phyloP scores from a whole-genome alignment of 2,113 vertebrate genomes.

The Strigops habroptila region DNA sequence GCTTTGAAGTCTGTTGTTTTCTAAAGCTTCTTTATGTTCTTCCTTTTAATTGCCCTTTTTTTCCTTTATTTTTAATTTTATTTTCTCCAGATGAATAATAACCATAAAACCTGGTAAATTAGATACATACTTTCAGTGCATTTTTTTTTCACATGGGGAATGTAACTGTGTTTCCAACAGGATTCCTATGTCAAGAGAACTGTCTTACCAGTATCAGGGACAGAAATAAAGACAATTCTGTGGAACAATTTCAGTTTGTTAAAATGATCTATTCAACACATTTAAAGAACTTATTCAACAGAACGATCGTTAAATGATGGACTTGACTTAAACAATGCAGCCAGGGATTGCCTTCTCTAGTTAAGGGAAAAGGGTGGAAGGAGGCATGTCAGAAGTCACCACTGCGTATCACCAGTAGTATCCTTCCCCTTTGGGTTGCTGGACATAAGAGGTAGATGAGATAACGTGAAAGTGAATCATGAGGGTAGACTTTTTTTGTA shows the following conservation, averaged over 20 bases:
- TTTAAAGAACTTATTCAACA: neutral
- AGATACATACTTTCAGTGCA: neutral
- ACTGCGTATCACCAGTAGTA: neutral
- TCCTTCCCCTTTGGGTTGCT: neutral
- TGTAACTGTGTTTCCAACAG: neutral
- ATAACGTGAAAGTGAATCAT: neutral
- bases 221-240: neutral
- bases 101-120: neutral
- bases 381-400: neutral
- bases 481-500: neutral
- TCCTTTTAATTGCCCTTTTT: neutral
- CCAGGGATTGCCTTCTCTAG: neutral
- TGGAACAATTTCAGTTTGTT: neutral
- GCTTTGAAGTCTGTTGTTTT: neutral
- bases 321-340: neutral
- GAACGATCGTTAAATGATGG: neutral
- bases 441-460: neutral
- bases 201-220: neutral
- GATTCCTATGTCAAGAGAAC: neutral
- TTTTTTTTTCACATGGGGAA: neutral
- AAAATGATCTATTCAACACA: neutral
- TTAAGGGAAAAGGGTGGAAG: neutral
- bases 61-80: neutral
- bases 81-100: neutral
- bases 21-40: neutral